phyloP scores from a whole-genome alignment of 2,113 vertebrate species.

The Columbina picui region DNA sequence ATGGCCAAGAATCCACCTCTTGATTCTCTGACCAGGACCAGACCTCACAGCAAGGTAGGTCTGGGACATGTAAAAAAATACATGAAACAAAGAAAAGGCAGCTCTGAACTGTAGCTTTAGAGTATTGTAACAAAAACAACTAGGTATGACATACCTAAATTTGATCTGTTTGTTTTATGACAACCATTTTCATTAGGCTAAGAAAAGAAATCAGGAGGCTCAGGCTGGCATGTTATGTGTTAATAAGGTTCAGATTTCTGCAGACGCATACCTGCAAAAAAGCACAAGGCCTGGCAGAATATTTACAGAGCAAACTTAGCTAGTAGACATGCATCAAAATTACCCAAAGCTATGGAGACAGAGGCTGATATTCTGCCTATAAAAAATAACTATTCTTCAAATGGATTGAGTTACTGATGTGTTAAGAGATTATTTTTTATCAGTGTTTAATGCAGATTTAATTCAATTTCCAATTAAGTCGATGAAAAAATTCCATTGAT shows the following conservation, averaged over 20 bases:
- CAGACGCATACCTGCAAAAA: background rate
- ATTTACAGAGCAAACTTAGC: background rate
- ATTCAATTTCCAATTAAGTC: background rate
- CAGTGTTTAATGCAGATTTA: background rate
- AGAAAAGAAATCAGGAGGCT: background rate
- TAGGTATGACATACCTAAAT: background rate
- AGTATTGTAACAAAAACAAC: background rate
- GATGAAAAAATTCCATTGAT: background rate
- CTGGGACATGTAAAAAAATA: background rate
- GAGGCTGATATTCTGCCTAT: background rate
- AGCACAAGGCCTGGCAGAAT: background rate
- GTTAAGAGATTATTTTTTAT: background rate
- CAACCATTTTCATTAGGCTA: background rate
- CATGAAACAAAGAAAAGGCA: background rate
- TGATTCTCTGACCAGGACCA: background rate
- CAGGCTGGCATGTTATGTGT: background rate
- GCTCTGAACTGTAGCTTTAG: background rate
- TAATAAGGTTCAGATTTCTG: background rate
- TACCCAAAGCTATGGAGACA: background rate
- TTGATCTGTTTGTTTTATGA: background rate
- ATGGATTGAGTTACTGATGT: background rate
- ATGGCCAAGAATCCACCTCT: background rate
- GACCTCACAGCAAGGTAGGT: background rate
- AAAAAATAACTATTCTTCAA: background rate
- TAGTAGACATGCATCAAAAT: background rate